Conservation (phyloP, 1,140 invertebrate genomes). For the Cherax destructor region DNA sequence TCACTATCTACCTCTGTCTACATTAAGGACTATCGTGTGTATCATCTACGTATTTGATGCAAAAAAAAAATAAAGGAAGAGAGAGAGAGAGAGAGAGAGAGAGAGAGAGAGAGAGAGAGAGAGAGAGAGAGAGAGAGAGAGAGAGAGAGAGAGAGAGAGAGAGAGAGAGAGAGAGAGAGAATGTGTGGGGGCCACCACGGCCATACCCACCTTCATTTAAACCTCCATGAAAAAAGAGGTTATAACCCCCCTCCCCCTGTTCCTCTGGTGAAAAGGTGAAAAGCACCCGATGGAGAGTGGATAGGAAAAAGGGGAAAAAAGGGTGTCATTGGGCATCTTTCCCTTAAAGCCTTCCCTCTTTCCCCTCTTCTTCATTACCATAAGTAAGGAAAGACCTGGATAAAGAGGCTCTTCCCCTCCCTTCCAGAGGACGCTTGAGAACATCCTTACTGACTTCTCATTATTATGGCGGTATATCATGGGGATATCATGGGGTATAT, state of each 20-base stretch:
- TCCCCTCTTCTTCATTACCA: constrained; percentile 32
- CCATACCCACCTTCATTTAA: constrained; percentile 23
- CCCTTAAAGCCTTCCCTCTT: neutral
- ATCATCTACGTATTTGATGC: too few species aligned
- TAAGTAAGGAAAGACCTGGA: constrained; percentile 32
- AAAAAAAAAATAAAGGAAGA: too few species aligned
- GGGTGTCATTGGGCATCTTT: neutral
- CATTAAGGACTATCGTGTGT: too few species aligned
- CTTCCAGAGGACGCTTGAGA: constrained; percentile 7
- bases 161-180: neutral
- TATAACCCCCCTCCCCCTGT: neutral
- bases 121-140: neutral
- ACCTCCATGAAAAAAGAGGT: constrained; percentile 25
- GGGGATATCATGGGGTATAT: too few species aligned
- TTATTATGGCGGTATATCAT: neutral
- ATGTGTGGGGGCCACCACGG: neutral
- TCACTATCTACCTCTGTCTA: too few species aligned
- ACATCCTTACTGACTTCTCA: constrained; percentile 36
- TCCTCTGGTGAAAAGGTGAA: too few species aligned
- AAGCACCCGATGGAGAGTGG: neutral
- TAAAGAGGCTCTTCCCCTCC: neutral
- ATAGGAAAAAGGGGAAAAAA: neutral
- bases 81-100: too few species aligned
- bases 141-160: neutral
- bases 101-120: too few species aligned